Conservation (phyloP, 2,797 vertebrate species). For the Falco rusticolus region DNA sequence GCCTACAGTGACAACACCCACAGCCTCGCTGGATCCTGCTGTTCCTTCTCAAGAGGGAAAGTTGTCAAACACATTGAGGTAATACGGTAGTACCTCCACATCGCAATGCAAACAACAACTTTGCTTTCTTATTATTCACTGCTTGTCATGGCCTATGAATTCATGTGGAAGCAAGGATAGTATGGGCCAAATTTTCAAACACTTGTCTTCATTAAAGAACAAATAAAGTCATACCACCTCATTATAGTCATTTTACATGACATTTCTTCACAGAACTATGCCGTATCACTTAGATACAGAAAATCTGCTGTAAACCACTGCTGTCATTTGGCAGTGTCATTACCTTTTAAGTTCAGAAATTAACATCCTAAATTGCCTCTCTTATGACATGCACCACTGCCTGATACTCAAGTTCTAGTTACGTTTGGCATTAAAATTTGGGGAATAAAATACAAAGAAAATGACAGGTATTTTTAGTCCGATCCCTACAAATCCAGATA, state of each 20-base stretch:
- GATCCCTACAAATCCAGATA: not conserved
- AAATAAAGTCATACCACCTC: not conserved
- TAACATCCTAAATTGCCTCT: not conserved
- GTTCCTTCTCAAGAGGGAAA: not conserved
- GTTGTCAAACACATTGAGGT: fast-evolving
- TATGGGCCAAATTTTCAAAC: not conserved
- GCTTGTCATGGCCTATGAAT: not conserved
- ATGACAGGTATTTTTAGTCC: not conserved
- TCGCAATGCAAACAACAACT: not conserved
- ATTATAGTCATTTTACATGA: not conserved
- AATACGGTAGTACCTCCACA: not conserved
- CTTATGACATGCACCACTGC: not conserved
- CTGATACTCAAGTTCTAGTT: not conserved
- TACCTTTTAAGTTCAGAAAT: not conserved
- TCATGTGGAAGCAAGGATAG: not conserved
- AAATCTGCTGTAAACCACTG: not conserved
- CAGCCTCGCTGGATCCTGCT: not conserved
- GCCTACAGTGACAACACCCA: not conserved
- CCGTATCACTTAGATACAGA: not conserved
- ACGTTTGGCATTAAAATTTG: not conserved
- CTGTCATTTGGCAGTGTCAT: not conserved
- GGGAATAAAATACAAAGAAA: not conserved
- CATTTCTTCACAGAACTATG: not conserved
- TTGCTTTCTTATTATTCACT: not conserved
- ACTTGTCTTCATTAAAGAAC: not conserved